phyloP scores from a whole-genome alignment of 2,888 invertebrate genomes.

The Choristoneura rosaceana region DNA sequence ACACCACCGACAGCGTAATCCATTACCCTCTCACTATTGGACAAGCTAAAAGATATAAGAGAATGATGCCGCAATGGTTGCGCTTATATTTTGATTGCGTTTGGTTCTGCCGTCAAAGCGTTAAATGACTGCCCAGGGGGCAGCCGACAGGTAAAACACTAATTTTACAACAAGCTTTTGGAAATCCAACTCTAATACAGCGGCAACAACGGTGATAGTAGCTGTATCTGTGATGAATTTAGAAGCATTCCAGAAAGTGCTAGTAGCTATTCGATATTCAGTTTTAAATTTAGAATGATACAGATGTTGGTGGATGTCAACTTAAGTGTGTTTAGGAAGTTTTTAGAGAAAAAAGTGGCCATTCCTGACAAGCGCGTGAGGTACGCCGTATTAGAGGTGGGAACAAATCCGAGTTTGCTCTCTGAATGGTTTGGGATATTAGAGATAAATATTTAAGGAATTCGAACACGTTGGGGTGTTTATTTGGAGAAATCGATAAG shows the following conservation, averaged over 20 bases:
- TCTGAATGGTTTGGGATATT: slow-evolving; percentile 37
- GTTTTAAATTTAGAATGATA: slow-evolving; percentile 8
- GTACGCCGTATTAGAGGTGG: slow-evolving; percentile 46
- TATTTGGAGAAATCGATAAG: slow-evolving; percentile 27
- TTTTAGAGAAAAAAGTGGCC: slow-evolving; percentile 48
- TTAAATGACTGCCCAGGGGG: slow-evolving; percentile 49
- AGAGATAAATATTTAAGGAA: slow-evolving; percentile 42
- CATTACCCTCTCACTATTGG: slow-evolving; percentile 28
- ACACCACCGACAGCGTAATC: slow-evolving; percentile 26
- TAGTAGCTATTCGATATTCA: neutral
- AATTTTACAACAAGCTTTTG: neutral
- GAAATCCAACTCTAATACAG: neutral
- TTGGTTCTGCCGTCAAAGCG: slow-evolving; percentile 41
- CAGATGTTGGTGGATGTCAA: neutral
- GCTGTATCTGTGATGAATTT: slow-evolving; percentile 9
- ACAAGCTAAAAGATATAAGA: slow-evolving; percentile 22
- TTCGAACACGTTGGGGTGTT: slow-evolving; percentile 33
- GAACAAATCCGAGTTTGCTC: slow-evolving; percentile 41
- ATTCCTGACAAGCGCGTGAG: slow-evolving; percentile 56
- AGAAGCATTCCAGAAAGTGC: neutral
- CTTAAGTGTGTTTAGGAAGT: slow-evolving; percentile 14
- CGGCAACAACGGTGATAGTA: neutral
- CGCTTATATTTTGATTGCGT: slow-evolving; percentile 31
- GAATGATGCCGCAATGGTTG: slow-evolving; percentile 25
- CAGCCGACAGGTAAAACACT: slow-evolving; percentile 54